These are phyloP conservation scores for Drosophila tropicalis DNA, from an alignment of 1,140 invertebrate species.

Conservation along the genomic window DNA sequence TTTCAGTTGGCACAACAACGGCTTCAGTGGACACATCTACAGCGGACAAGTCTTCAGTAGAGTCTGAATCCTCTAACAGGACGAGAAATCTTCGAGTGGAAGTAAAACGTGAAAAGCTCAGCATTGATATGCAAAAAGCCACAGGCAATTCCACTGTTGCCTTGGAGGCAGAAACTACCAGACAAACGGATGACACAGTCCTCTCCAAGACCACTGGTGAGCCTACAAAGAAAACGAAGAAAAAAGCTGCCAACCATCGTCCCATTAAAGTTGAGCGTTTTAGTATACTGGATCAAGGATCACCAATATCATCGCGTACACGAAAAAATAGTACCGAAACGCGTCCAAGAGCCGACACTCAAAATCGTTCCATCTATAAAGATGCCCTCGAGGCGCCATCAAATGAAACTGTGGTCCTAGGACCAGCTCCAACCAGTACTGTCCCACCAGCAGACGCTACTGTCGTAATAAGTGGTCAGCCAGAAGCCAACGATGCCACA, in stretches of 20 bases:
- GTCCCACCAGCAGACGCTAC: constrained; percentile 17
- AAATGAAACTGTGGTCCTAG: background rate
- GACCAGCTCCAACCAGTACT: background rate
- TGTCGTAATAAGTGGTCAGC: constrained; percentile 42
- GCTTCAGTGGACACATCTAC: no score
- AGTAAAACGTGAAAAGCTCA: constrained; percentile 73
- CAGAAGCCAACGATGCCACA: constrained; percentile 39
- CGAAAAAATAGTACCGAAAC: constrained; percentile 52
- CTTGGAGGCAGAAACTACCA: constrained; percentile 25
- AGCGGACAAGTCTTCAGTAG: constrained; percentile 3
- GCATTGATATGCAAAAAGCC: constrained; percentile 21
- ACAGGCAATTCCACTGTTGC: constrained; percentile 6
- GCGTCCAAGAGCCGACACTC: constrained; percentile 39
- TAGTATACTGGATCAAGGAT: constrained; percentile 59
- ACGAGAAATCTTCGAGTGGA: constrained; percentile 43
- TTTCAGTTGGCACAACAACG: background rate
- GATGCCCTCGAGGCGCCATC: constrained; percentile 66
- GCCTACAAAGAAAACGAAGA: constrained; percentile 61
- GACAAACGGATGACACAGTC: constrained; percentile 42
- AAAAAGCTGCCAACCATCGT: constrained; percentile 47
- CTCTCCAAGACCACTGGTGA: constrained; percentile 47
- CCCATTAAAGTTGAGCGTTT: constrained; percentile 79
- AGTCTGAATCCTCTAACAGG: background rate
- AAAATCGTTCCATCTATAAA: constrained; percentile 63
- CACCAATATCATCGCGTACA: constrained; percentile 61